Percentiles rank a stretch among this genome's conserved stretches.
Conservation (phyloP, 2,888 invertebrate genomes). For the Idaea dimidiata region DNA sequence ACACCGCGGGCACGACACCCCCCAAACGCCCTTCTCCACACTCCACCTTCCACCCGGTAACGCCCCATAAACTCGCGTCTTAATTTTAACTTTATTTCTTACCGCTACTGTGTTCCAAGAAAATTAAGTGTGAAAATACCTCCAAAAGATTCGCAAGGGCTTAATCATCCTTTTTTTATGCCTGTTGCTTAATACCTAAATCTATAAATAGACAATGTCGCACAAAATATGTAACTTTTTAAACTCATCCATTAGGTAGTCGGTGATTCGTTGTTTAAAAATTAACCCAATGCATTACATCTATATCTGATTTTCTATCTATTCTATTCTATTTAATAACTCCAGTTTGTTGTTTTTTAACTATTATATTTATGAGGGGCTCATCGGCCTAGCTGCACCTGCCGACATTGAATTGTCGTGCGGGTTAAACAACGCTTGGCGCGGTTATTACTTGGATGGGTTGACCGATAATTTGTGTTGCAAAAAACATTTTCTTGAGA, state of each 20-base stretch:
- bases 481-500: too few relatives aligned
- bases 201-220: slow-evolving; percentile 5
- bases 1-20: slow-evolving; percentile 45
- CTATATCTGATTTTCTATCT: too few relatives aligned
- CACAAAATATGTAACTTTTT: background rate
- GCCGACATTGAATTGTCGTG: too few relatives aligned
- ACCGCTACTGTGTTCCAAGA: slow-evolving; percentile 73
- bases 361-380: too few relatives aligned
- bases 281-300: background rate
- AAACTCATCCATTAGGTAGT: background rate
- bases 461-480: too few relatives aligned
- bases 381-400: too few relatives aligned
- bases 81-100: slow-evolving; percentile 81
- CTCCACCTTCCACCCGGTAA: slow-evolving; percentile 67
- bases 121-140: slow-evolving; percentile 78
- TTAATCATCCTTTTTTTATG: slow-evolving; percentile 44
- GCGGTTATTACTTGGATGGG: too few relatives aligned
- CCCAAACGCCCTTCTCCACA: slow-evolving; percentile 41
- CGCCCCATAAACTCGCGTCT: slow-evolving; percentile 80
- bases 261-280: background rate
- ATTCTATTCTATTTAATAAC: too few relatives aligned
- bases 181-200: slow-evolving; percentile 27
- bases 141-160: slow-evolving; percentile 60
- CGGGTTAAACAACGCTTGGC: too few relatives aligned
- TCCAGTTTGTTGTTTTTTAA: too few relatives aligned